Percentiles rank a stretch among this genome's conserved stretches.
Conservation (phyloP, 2,113 vertebrate genomes). For the Eupsittula cactorum region DNA sequence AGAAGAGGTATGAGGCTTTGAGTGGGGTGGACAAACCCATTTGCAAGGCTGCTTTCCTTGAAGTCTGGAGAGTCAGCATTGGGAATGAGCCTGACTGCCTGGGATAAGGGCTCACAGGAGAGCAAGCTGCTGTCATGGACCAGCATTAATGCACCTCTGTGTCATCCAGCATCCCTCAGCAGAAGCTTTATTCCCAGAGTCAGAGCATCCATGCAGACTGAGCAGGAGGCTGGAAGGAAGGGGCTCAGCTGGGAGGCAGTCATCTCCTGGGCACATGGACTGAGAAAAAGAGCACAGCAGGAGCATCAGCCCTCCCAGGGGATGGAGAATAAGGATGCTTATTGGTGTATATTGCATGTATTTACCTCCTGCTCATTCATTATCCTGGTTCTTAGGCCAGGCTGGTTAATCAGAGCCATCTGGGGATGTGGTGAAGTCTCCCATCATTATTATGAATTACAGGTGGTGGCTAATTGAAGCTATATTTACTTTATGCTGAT, state of each 20-base stretch:
- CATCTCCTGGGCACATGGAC: background rate
- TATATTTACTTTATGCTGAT: background rate
- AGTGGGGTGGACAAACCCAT: background rate
- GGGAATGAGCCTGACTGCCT: fast-evolving
- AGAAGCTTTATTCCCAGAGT: background rate
- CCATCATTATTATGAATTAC: background rate
- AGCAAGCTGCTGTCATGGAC: background rate
- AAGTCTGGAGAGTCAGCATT: background rate
- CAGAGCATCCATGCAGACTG: background rate
- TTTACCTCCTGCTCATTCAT: background rate
- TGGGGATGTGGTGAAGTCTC: background rate
- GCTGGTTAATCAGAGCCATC: background rate
- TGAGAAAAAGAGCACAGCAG: background rate
- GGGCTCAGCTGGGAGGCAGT: background rate
- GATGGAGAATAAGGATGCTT: background rate
- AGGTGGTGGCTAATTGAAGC: background rate
- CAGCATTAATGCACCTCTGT: background rate
- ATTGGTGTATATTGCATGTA: too few relatives aligned
- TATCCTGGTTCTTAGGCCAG: background rate
- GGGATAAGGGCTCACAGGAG: fast-evolving
- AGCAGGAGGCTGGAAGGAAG: background rate
- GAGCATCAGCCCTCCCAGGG: background rate
- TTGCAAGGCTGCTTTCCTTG: background rate
- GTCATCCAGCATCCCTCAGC: background rate
- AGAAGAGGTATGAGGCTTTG: background rate